These are phyloP conservation scores for Microtus oregoni DNA, from an alignment of 2,113 vertebrate genomes.

Conservation along the genomic window DNA sequence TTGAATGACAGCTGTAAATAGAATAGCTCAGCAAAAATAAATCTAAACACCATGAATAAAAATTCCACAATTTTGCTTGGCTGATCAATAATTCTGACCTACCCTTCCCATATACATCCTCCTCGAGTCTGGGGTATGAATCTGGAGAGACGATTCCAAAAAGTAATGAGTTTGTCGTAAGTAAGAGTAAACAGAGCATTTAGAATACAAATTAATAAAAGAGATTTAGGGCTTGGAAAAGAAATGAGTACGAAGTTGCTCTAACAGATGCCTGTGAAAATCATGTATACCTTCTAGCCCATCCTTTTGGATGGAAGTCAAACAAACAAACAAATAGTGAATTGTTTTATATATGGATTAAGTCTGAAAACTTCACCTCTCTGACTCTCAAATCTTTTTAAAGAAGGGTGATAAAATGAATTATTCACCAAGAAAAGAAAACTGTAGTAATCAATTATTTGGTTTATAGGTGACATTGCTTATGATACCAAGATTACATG, in stretches of 20 bases:
- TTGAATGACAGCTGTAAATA: conserved; percentile 43
- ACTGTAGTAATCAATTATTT: neutral
- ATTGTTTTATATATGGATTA: neutral
- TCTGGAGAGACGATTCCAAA: neutral
- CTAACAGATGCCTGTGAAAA: neutral
- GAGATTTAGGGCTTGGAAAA: neutral
- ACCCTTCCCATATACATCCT: neutral
- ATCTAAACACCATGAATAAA: neutral
- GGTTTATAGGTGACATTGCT: neutral
- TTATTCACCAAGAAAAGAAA: conserved; percentile 5
- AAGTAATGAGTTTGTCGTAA: conserved; percentile 5
- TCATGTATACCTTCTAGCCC: neutral
- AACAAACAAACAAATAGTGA: neutral
- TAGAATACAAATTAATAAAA: neutral
- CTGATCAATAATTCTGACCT: conserved; percentile 34
- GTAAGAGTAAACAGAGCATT: neutral
- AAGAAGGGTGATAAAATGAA: neutral
- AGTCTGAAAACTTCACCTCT: neutral
- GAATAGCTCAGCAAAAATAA: conserved; percentile 56
- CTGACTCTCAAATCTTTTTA: neutral
- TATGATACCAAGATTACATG: neutral
- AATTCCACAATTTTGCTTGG: conserved; percentile 2
- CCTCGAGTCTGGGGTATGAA: neutral
- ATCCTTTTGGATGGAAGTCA: conserved; percentile 25
- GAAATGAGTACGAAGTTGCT: neutral